Percentiles rank a stretch among this genome's conserved stretches.
These are phyloP conservation scores for Akabosia matsudoensis DNA, from an alignment of 1,140 invertebrate species.

Conservation along the genomic window DNA sequence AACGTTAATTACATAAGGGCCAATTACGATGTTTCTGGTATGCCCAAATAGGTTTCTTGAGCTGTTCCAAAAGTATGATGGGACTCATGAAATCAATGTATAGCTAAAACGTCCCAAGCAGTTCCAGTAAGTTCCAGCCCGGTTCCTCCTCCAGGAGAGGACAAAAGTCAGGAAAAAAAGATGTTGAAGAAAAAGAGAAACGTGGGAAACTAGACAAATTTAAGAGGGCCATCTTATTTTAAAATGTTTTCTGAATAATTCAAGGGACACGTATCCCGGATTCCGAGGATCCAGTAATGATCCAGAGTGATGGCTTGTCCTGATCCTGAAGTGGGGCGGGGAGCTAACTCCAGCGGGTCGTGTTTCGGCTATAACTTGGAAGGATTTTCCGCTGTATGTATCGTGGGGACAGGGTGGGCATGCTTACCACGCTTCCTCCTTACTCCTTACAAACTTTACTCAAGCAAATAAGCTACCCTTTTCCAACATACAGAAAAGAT, in stretches of 20 bases:
- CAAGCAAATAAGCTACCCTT: neutral
- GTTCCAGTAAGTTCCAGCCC: constrained; percentile 90
- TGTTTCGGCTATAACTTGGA: constrained; percentile 91
- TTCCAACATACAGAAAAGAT: neutral
- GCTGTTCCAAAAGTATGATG: constrained; percentile 96
- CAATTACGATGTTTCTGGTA: constrained; percentile 35
- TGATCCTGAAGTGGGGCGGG: constrained; percentile 99
- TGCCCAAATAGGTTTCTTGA: constrained; percentile 96
- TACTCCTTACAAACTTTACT: constrained; percentile 6
- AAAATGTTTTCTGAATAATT: constrained; percentile 15
- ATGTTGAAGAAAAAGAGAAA: constrained; percentile 93
- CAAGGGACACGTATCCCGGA: no score
- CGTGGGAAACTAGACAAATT: constrained; percentile 95
- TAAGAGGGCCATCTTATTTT: constrained; percentile 93
- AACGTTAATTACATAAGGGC: neutral
- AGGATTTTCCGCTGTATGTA: constrained; percentile 94
- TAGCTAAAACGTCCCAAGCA: constrained; percentile 97
- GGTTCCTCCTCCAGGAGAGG: constrained; percentile 83
- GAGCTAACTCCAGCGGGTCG: constrained; percentile 94
- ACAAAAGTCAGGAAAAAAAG: constrained; percentile 63
- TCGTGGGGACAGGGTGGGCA: constrained; percentile 69
- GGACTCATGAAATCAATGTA: constrained; percentile 89
- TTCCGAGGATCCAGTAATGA: constrained; percentile 88
- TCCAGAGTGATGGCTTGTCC: constrained; percentile 82
- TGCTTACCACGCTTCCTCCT: constrained; percentile 1